A percentile compares a stretch with the other conserved stretches of the same genome.
Conservation (phyloP, 1,140 invertebrate species). For the Drosophila erecta region DNA sequence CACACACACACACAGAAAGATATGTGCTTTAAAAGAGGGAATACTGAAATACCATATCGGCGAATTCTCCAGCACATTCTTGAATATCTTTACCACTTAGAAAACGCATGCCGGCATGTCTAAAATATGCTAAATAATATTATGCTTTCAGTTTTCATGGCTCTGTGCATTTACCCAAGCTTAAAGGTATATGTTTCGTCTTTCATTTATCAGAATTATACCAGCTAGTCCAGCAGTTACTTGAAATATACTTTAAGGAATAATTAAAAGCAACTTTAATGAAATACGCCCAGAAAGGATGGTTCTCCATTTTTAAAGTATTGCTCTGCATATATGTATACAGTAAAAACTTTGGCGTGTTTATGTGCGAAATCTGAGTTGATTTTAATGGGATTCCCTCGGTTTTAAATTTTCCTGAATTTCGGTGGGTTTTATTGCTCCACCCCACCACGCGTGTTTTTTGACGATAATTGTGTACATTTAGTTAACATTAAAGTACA, state of each 20-base stretch:
- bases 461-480: slow-evolving; percentile 24
- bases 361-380: background rate
- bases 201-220: too few species aligned
- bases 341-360: background rate
- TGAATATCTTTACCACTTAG: slow-evolving; percentile 9
- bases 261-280: too few species aligned
- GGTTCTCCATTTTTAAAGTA: too few species aligned
- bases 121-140: background rate
- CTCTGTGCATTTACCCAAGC: too few species aligned
- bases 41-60: slow-evolving; percentile 51
- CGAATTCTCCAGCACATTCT: slow-evolving; percentile 32
- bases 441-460: background rate
- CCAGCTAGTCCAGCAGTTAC: too few species aligned
- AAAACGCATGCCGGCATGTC: slow-evolving; percentile 13
- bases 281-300: too few species aligned
- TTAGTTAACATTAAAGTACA: slow-evolving; percentile 34
- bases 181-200: too few species aligned
- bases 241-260: too few species aligned
- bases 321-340: too few species aligned
- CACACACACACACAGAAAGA: background rate
- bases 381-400: background rate
- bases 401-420: slow-evolving; percentile 7
- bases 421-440: slow-evolving; percentile 18
- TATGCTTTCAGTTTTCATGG: background rate
- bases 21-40: slow-evolving; percentile 56